Evolutionary conservation across 2,113 vertebrate genomes (phyloP).

Genomic region (Pseudorectes ferrugineus): DNA sequence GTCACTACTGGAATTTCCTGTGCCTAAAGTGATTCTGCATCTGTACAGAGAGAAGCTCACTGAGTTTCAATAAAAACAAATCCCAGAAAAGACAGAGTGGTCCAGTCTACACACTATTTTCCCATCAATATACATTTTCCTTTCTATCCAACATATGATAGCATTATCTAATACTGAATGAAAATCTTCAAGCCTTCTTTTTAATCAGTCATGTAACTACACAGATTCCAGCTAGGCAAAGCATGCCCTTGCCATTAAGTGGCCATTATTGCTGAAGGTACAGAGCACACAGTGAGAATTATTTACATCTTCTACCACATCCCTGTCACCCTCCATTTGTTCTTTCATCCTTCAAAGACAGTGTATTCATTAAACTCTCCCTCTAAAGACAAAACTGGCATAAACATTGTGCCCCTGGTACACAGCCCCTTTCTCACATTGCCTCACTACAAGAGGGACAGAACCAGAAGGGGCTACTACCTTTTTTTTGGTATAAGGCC

Average conservation of each 20-base stretch:
- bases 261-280: not conserved
- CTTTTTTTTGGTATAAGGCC: not conserved
- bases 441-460: not conserved
- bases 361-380: not conserved
- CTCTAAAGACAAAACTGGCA: not conserved
- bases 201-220: not conserved
- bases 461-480: not conserved
- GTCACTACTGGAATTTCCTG: not conserved
- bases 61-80: not conserved
- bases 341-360: not conserved
- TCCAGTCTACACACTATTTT: not conserved
- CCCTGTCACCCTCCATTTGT: not conserved
- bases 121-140: not conserved
- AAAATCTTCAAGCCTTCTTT: not conserved
- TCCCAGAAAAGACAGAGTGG: not conserved
- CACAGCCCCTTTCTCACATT: not conserved
- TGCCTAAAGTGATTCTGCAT: not conserved
- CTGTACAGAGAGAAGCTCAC: not conserved
- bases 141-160: not conserved
- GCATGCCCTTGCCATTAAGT: not conserved
- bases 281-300: not conserved
- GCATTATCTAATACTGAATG: not conserved
- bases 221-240: not conserved
- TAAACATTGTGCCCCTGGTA: not conserved
- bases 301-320: not conserved